Percentiles rank a stretch among this genome's conserved stretches.
phyloP scores from a whole-genome alignment of 2,888 invertebrate species.

The Chrysolina oricalcia region DNA sequence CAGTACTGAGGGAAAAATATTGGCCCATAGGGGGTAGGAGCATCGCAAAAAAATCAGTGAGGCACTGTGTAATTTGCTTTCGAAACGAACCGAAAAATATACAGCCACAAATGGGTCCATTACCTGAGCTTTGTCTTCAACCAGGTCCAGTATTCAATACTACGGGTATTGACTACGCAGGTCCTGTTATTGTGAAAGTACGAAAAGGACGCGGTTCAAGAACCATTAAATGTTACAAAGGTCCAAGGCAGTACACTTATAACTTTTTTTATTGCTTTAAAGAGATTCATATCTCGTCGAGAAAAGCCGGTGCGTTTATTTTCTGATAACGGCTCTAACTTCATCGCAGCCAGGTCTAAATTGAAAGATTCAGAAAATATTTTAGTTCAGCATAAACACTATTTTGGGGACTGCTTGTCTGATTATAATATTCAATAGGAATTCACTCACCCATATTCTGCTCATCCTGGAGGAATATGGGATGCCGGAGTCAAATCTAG shows the following conservation, averaged over 20 bases:
- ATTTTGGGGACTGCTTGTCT: neutral
- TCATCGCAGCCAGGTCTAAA: slow-evolving; percentile 29
- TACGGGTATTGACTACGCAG: slow-evolving; percentile 19
- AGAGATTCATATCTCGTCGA: too few species aligned
- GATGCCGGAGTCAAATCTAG: too few species aligned
- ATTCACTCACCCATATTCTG: slow-evolving; percentile 60
- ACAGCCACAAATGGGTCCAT: slow-evolving; percentile 22
- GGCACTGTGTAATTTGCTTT: slow-evolving; percentile 29
- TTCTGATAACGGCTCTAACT: too few species aligned
- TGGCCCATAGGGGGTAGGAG: slow-evolving; percentile 30
- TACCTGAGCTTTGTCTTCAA: neutral
- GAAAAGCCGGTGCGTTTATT: slow-evolving; percentile 26
- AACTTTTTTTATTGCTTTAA: slow-evolving; percentile 6
- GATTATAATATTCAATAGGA: slow-evolving; percentile 57
- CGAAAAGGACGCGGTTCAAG: neutral
- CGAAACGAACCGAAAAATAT: slow-evolving; percentile 13
- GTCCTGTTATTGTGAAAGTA: too few species aligned
- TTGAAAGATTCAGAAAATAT: slow-evolving; percentile 31
- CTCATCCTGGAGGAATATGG: slow-evolving; percentile 57
- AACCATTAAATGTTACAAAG: slow-evolving; percentile 12
- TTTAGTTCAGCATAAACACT: neutral
- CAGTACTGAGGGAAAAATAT: slow-evolving; percentile 9
- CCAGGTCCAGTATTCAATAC: neutral
- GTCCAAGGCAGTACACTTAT: slow-evolving; percentile 7
- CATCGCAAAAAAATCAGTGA: slow-evolving; percentile 10